These are phyloP conservation scores for Cheilosia soror DNA, from an alignment of 2,888 invertebrate species.

Conservation along the genomic window DNA sequence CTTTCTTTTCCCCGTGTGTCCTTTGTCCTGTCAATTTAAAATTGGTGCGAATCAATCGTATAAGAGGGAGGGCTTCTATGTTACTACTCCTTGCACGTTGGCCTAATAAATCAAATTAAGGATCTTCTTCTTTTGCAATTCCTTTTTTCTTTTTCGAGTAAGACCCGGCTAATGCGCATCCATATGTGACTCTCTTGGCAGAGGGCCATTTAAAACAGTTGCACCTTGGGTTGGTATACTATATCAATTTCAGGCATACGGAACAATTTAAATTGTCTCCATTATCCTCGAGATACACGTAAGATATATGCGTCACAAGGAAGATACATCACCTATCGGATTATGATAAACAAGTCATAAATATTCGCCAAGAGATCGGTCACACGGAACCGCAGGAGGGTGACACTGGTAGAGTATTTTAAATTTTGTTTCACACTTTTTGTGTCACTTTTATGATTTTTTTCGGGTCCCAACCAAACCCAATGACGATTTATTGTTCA, in stretches of 20 bases:
- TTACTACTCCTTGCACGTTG: conserved; percentile 52
- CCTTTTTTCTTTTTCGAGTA: conserved; percentile 24
- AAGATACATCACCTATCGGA: conserved; percentile 63
- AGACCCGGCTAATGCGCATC: conserved; percentile 15
- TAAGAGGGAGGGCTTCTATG: conserved; percentile 1
- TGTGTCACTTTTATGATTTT: conserved; percentile 70
- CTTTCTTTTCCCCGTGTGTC: conserved; percentile 19
- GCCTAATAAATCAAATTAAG: conserved; percentile 73
- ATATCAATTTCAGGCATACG: conserved; percentile 30
- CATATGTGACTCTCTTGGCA: conserved; percentile 49
- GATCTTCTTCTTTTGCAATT: conserved; percentile 49
- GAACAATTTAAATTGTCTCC: conserved; percentile 50
- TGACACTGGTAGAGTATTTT: conserved; percentile 28
- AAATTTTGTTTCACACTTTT: conserved; percentile 63
- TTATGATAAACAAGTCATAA: conserved; percentile 57
- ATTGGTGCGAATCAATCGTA: conserved; percentile 69
- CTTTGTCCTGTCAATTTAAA: conserved; percentile 71
- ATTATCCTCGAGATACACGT: conserved; percentile 29
- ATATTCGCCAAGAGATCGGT: conserved; percentile 50
- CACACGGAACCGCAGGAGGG: conserved; percentile 42
- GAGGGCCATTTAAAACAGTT: conserved; percentile 62
- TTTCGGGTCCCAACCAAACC: background rate
- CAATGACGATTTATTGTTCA: conserved; percentile 62
- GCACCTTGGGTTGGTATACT: conserved; percentile 2
- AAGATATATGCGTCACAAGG: conserved; percentile 33